These are phyloP conservation scores for Callimorpha dominula DNA, from an alignment of 2,888 invertebrate species.

Conservation along the genomic window DNA sequence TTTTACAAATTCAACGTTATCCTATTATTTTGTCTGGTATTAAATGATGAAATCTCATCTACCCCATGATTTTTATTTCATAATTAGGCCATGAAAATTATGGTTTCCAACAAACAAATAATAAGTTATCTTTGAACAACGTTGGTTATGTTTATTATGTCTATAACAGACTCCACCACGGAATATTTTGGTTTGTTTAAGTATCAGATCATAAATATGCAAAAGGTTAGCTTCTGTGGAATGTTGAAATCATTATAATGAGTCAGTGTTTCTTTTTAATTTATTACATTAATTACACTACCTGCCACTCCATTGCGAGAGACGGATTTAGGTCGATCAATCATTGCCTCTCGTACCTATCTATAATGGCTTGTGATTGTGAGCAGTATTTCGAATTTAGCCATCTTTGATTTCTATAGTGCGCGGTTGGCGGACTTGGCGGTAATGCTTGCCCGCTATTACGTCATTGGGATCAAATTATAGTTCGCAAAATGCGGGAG, in stretches of 20 bases:
- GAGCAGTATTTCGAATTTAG: no score
- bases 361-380: no score
- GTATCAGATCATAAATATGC: conserved; percentile 9
- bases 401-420: no score
- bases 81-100: conserved; percentile 12
- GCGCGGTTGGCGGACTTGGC: no score
- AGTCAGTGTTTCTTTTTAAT: background rate
- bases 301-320: background rate
- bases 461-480: no score
- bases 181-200: conserved; percentile 6
- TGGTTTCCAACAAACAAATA: conserved; percentile 10
- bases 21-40: background rate
- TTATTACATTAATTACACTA: background rate
- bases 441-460: no score
- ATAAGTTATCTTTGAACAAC: background rate
- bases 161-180: conserved; percentile 10
- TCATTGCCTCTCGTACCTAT: background rate
- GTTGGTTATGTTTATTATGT: conserved; percentile 11
- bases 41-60: background rate
- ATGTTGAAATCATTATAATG: conserved; percentile 1
- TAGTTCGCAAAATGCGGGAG: no score
- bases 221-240: background rate
- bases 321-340: background rate
- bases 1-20: background rate
- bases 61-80: conserved; percentile 7